phyloP scores from a whole-genome alignment of 2,888 invertebrate genomes.

The Philereme transversata region DNA sequence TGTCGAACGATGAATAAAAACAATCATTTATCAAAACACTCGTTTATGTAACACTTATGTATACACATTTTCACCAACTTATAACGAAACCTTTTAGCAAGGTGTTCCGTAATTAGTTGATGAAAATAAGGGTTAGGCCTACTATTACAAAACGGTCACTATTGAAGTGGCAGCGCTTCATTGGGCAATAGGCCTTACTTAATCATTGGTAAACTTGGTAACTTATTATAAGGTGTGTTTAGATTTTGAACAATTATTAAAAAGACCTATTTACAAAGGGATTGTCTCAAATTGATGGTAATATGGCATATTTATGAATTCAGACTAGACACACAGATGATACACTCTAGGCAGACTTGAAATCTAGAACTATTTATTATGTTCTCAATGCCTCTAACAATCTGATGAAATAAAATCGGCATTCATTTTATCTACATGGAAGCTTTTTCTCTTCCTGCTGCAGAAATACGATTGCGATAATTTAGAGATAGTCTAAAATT shows the following conservation, averaged over 20 bases:
- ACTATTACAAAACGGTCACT: too few species aligned
- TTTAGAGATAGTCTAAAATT: slow-evolving; percentile 6
- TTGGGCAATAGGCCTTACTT: slow-evolving; percentile 1
- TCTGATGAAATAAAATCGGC: not conserved
- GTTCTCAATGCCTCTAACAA: not conserved
- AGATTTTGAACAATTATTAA: slow-evolving; percentile 4
- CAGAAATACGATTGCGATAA: not conserved
- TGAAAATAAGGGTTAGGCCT: too few species aligned
- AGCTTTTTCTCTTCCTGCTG: not conserved
- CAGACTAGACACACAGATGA: slow-evolving; percentile 40
- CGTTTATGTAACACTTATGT: slow-evolving; percentile 16
- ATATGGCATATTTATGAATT: slow-evolving; percentile 42
- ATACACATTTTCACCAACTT: too few species aligned
- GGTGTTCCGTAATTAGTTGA: too few species aligned
- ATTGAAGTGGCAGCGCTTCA: slow-evolving; percentile 3
- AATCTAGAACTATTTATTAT: slow-evolving; percentile 7
- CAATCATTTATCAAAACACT: slow-evolving; percentile 10
- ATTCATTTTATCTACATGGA: not conserved
- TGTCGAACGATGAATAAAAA: slow-evolving; percentile 8
- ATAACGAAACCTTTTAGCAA: too few species aligned
- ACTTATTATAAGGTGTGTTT: slow-evolving; percentile 7
- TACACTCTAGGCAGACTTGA: slow-evolving; percentile 10
- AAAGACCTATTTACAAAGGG: slow-evolving; percentile 1
- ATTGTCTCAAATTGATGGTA: slow-evolving; percentile 1
- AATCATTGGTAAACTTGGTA: slow-evolving; percentile 11